Evolutionary conservation across 37 sponge, comb jelly and placozoan genomes (phyloP).

Genomic region (Theonella swinhoei): DNA sequence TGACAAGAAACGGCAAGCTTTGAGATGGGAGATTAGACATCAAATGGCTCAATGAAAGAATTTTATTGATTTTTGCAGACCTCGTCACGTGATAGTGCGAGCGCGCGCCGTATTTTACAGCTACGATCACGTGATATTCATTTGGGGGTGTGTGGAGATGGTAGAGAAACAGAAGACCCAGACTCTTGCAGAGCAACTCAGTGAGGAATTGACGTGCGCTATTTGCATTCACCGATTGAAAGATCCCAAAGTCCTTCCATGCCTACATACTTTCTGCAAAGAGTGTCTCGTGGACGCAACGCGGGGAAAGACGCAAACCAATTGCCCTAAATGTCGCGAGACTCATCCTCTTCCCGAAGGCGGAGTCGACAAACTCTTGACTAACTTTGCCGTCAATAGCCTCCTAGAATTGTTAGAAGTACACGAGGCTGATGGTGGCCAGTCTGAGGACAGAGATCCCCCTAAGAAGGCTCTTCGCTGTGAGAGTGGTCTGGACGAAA

Average conservation of each 20-base stretch:
- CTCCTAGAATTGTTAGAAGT: slow-evolving; percentile 5
- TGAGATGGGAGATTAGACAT: slow-evolving; percentile 78
- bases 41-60: slow-evolving; percentile 39
- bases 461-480: neutral
- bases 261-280: neutral
- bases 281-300: neutral
- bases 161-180: neutral
- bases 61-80: too few relatives aligned
- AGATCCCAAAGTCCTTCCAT: slow-evolving; percentile 1
- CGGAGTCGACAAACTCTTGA: slow-evolving; percentile 20
- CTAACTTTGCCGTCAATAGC: slow-evolving; percentile 15
- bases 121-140: neutral
- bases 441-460: neutral
- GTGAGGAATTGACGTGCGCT: neutral
- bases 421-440: slow-evolving; percentile 1
- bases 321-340: slow-evolving; percentile 8
- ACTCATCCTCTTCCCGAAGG: neutral
- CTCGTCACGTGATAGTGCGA: neutral
- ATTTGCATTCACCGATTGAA: neutral
- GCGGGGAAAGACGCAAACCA: neutral
- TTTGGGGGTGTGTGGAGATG: neutral
- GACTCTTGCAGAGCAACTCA: neutral
- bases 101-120: neutral
- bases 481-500: slow-evolving; percentile 29
- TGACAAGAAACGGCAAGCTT: slow-evolving; percentile 62